These are phyloP conservation scores for Pachypanchax playfairii DNA, from an alignment of 2,113 vertebrate species.

Conservation along the genomic window DNA sequence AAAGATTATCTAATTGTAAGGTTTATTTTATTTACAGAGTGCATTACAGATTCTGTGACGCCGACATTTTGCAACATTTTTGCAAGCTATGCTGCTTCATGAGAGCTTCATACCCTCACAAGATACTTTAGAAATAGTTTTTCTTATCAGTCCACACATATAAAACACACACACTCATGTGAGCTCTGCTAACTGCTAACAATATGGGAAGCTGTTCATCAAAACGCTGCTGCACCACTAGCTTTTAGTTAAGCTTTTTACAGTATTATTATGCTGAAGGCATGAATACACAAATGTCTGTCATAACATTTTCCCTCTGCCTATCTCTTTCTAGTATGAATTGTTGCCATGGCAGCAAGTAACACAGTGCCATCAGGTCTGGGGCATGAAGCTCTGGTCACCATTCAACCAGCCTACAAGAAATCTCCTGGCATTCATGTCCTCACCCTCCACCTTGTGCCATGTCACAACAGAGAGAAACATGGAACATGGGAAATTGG, in stretches of 20 bases:
- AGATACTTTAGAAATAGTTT: neutral
- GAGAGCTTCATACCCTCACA: neutral
- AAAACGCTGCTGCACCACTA: conserved; percentile 1
- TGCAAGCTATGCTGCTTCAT: neutral
- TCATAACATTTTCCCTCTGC: conserved; percentile 53
- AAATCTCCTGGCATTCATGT: conserved; percentile 58
- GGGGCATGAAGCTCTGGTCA: conserved; percentile 45
- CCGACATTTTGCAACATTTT: neutral
- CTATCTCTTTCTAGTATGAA: conserved; percentile 34
- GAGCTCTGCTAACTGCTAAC: neutral
- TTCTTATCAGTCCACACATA: neutral
- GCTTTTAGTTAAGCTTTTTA: conserved; percentile 42
- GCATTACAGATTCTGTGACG: neutral
- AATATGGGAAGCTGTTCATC: neutral
- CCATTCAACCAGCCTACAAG: conserved; percentile 35
- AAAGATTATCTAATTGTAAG: neutral
- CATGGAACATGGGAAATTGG: conserved; percentile 54
- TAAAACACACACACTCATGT: neutral
- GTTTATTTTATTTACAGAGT: neutral
- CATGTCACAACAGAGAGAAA: conserved; percentile 58
- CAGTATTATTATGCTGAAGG: conserved; percentile 47
- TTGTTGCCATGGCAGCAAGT: conserved; percentile 51
- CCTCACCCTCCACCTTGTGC: conserved; percentile 50
- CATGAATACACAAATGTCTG: conserved; percentile 51
- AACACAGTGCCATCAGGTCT: conserved; percentile 39